Conservation (phyloP, 2,113 vertebrate genomes). For the Anolis sagrei region DNA sequence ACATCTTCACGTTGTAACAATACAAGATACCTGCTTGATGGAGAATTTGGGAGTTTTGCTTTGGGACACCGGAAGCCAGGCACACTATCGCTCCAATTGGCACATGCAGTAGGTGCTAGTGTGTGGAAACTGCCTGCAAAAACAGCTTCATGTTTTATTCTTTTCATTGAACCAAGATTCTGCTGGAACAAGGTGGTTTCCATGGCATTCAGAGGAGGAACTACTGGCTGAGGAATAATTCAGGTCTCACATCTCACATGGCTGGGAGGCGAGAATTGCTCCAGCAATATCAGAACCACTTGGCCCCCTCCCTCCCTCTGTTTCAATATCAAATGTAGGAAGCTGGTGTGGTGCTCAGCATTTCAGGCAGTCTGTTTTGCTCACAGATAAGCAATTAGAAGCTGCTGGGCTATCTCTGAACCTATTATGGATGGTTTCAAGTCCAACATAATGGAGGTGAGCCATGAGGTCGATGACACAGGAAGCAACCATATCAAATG, state of each 20-base stretch:
- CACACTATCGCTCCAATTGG: neutral
- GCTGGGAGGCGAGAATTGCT: constrained; percentile 3
- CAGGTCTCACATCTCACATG: constrained; percentile 12
- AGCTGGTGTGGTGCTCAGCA: neutral
- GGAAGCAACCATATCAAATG: neutral
- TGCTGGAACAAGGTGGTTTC: constrained; percentile 21
- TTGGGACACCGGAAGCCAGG: too few relatives aligned
- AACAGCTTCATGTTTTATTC: constrained; percentile 4
- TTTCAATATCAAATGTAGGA: neutral
- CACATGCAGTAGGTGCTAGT: neutral
- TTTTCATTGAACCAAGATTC: neutral
- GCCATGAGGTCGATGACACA: too few relatives aligned
- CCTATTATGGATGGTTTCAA: neutral
- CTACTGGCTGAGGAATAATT: constrained; percentile 12
- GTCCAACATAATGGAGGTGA: too few relatives aligned
- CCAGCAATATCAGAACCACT: neutral
- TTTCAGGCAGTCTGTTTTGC: neutral
- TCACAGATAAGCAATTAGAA: neutral
- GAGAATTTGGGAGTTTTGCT: neutral
- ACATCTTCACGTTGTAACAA: neutral
- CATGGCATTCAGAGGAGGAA: constrained; percentile 28
- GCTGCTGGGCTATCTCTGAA: neutral
- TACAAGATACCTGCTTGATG: neutral
- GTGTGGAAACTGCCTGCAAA: neutral
- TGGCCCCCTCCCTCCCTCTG: too few relatives aligned